Base-by-base conservation (phyloP, 2,888 invertebrate species). In the Drosophila siamana region DNA sequence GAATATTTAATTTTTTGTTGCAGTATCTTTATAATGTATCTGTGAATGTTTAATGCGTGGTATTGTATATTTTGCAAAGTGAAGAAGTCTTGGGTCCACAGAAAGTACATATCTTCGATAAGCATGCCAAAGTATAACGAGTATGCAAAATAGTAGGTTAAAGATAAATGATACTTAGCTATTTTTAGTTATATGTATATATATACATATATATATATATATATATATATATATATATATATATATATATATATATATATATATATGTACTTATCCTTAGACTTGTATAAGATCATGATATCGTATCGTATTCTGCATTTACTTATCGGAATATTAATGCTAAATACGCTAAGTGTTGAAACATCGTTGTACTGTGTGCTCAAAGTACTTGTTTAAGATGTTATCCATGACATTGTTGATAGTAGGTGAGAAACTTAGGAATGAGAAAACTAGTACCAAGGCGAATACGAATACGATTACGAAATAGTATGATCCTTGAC, bases 351-450 rank as follows among this genome's bases (percentile, higher is more conserved):
- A 74, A 19, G 52, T 69, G 74, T 68, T 16, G 55, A 68, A 63
- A 52, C 33, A 56, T 74, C 33, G 54, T 73, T 73, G 73, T 74
- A 73, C 73, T 73, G 69, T 69, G 73, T 73, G 73, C 75, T 74
- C 73, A 65, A 64, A 74, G 51, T 74, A 73, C 64, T 54, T 62
- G 11, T 5, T 51, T 62, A 43, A 63, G 52, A 48, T 68, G 48
- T 38, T 41, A 19, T 13, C 30, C 33, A 41, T 48, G 46, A 67
- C 36, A 40, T 48, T 48, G 41, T 41, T 54, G 51, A 7, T 1
- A 7, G 7, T 51, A 4, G 38, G 7, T 54, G 40, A 28, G 28
- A 22, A 70, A 43, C 22, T 33, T 26, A 54, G 56, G 13, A 56
- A 24, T 54, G 43, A 36, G 6, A 50, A 38, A 56, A 46, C 16